Percentiles rank a stretch among this genome's conserved stretches.
phyloP scores from a whole-genome alignment of 92 coral and sea anemone species.

The Porites lobata region DNA sequence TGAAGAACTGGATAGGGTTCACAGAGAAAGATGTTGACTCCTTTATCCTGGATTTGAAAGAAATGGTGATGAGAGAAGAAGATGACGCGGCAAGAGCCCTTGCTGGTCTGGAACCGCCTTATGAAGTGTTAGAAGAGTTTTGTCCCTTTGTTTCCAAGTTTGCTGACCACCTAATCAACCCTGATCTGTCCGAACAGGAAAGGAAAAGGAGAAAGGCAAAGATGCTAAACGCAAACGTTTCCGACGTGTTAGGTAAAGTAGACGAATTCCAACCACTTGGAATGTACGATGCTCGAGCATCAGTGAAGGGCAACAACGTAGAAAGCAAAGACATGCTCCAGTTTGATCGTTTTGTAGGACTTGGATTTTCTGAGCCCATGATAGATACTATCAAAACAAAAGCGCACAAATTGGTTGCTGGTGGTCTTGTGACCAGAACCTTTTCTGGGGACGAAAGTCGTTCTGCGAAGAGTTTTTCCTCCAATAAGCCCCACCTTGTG shows the following conservation, averaged over 20 bases:
- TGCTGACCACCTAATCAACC: constrained; percentile 1
- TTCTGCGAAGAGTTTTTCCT: constrained; percentile 25
- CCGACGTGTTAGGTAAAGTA: too few species aligned
- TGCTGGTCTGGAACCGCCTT: not conserved
- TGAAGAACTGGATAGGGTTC: constrained; percentile 25
- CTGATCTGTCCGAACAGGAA: constrained; percentile 2
- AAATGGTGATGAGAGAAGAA: constrained; percentile 14
- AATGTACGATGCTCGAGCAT: not conserved
- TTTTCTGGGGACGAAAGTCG: constrained; percentile 8
- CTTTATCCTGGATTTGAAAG: constrained; percentile 37
- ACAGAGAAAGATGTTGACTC: not conserved
- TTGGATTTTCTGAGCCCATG: constrained; percentile 32
- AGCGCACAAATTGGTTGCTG: constrained; percentile 5
- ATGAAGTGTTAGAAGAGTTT: constrained; percentile 9
- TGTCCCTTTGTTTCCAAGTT: not conserved
- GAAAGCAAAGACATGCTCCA: not conserved
- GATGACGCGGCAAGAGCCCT: constrained; percentile 12
- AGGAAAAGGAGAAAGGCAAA: not conserved
- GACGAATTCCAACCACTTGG: too few species aligned
- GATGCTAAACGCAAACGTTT: too few species aligned
- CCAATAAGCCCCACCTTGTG: constrained; percentile 17
- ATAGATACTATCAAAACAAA: constrained; percentile 3
- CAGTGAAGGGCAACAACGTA: not conserved
- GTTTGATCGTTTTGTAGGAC: not conserved
- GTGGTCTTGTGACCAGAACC: not conserved